phyloP scores from a whole-genome alignment of 2,797 vertebrate species.

The Mormyrus hasselquistii region DNA sequence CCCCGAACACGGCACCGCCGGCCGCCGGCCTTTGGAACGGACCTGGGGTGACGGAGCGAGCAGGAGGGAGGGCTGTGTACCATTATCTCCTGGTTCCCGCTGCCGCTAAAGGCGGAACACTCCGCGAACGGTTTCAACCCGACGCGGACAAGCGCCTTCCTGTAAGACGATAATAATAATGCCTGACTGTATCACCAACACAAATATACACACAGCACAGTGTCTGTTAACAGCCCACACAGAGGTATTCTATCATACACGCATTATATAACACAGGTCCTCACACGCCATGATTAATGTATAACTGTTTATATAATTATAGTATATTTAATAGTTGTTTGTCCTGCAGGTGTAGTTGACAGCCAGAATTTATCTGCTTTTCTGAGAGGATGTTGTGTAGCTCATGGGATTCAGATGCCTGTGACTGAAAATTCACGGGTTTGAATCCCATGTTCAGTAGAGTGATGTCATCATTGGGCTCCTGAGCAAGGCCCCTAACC shows the following conservation, averaged over 20 bases:
- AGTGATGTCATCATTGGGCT: not conserved
- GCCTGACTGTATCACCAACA: not conserved
- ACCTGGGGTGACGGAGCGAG: not conserved
- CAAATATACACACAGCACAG: not conserved
- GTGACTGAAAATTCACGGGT: not conserved
- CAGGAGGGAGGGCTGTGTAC: not conserved
- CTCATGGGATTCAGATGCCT: not conserved
- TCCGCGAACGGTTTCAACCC: not conserved
- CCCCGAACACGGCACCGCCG: not conserved
- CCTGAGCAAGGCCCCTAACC: not conserved
- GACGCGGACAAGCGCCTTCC: not conserved
- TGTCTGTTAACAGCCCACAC: not conserved
- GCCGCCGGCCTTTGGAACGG: not conserved
- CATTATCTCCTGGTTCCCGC: not conserved
- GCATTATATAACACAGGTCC: not conserved
- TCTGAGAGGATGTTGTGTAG: not conserved
- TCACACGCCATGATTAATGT: not conserved
- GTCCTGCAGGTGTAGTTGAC: not conserved
- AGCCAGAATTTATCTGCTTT: not conserved
- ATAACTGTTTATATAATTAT: not conserved
- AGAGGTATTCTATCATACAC: not conserved
- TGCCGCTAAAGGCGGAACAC: not conserved
- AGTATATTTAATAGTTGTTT: not conserved
- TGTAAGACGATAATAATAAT: not conserved
- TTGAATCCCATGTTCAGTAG: not conserved